A percentile compares a stretch with the other conserved stretches of the same genome.
phyloP scores from a whole-genome alignment of 2,888 invertebrate genomes.

The Dinocampus coccinellae region DNA sequence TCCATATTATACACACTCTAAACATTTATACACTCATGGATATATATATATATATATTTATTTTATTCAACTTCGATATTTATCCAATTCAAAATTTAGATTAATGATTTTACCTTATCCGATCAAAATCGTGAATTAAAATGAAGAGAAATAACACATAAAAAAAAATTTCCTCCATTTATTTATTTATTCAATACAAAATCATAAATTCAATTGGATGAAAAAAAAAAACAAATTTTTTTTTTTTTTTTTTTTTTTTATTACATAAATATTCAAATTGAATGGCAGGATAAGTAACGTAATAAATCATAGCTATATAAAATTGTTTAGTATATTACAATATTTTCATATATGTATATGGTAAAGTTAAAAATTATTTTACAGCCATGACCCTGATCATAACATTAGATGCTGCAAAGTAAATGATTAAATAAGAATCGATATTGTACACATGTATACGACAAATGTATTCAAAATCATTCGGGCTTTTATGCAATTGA shows the following conservation, averaged over 20 bases:
- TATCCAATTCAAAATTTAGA: not conserved
- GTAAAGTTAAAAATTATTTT: not conserved
- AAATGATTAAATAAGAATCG: not conserved
- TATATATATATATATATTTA: too few relatives aligned
- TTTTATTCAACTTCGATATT: too few relatives aligned
- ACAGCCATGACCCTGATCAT: not conserved
- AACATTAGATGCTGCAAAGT: not conserved
- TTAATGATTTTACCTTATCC: not conserved
- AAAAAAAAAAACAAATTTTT: too few relatives aligned
- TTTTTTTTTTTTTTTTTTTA: not conserved
- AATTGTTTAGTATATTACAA: not conserved
- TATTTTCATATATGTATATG: not conserved
- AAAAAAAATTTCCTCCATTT: too few relatives aligned
- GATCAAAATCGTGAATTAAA: not conserved
- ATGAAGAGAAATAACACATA: not conserved
- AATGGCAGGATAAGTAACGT: not conserved
- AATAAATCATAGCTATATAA: not conserved
- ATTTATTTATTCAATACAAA: too few relatives aligned
- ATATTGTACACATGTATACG: not conserved
- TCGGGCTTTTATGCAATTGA: slow-evolving; percentile 7
- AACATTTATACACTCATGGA: too few relatives aligned
- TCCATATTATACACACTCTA: not conserved
- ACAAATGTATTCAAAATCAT: slow-evolving; percentile 13
- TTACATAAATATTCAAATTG: not conserved
- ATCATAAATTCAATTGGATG: too few relatives aligned